phyloP scores from a whole-genome alignment of 2,888 invertebrate species.

The Slavum lentiscoides region DNA sequence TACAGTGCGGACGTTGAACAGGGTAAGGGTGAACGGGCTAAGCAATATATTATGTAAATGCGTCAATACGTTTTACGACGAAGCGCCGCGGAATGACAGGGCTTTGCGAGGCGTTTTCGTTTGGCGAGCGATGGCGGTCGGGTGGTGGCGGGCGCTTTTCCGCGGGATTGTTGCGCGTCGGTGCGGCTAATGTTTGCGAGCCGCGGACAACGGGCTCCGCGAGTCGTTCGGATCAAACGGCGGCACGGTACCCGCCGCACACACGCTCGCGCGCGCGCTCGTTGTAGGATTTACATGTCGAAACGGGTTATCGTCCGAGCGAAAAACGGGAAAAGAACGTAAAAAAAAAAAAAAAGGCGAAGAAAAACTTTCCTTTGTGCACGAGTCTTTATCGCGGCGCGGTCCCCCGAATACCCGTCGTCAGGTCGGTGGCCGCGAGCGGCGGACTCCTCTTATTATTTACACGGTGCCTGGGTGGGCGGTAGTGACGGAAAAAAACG shows the following conservation, averaged over 20 bases:
- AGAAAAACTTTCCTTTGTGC: conserved; percentile 32
- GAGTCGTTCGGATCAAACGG: conserved; percentile 20
- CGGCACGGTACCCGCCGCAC: background rate
- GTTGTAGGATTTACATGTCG: conserved; percentile 49
- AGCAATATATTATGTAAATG: conserved; percentile 31
- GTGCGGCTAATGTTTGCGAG: background rate
- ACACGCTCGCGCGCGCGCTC: no score
- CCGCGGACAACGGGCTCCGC: background rate
- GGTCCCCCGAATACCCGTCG: no score
- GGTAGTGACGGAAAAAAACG: background rate
- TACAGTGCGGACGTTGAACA: no score
- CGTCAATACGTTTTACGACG: background rate
- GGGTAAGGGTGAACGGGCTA: no score
- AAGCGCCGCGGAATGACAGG: conserved; percentile 13
- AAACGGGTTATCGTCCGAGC: conserved; percentile 34
- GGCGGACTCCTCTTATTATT: no score
- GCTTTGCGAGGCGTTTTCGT: conserved; percentile 21
- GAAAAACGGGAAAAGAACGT: background rate
- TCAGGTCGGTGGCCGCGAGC: no score
- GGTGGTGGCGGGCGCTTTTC: no score
- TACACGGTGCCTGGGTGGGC: no score
- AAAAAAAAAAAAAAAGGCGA: no score
- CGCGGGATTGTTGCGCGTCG: background rate
- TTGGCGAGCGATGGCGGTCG: background rate
- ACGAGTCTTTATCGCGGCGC: no score